Base-by-base conservation (phyloP, 2,113 vertebrate genomes). In the Herpetotheres cachinnans region DNA sequence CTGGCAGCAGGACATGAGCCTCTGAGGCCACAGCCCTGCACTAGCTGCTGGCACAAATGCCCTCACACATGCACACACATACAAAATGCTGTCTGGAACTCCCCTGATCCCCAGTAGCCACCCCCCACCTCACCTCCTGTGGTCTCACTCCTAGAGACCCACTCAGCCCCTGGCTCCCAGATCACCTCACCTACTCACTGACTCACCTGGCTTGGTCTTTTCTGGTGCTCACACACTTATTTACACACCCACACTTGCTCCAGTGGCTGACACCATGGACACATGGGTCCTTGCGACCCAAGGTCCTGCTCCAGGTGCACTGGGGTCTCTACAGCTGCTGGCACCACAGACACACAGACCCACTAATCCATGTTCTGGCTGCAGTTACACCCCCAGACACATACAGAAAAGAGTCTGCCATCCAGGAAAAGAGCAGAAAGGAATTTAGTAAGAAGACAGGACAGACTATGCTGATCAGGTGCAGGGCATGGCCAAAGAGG, bases 211-310 rank as follows among this genome's bases (percentile, higher is more conserved):
- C 17, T 76, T 74, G 15, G 16, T 29, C 26, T 69, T 62, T 44
- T 8, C 18, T 56, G 44, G 9, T 4, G 9, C 9, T 63, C 34
- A 58, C 61, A 54, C 6, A 2, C 47, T 55, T 38, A 1, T 54
- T 80, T 29, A 32, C 18, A 26, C 8, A 72, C 14, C 10, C 16
- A 42, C 17, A 13, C 4, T 44, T 38, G 1, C 11, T 73, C 4
- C 10, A 55, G 49, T 50, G 15, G 2, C 1, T 32, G 24, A 13
- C n/a, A 58, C n/a, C 13, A 26, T 0, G 4, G 32, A 63, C 18
- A 40, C 5, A 29, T 6, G 6, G 16, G 32, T 44, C 20, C 16
- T 16, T 36, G 59, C 0, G 1, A 82, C 12, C 12, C 0, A 0
- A 59, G 11, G 21, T 46, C 18, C 19, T 14, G 16, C 21, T 65